Conservation (phyloP, 2,113 vertebrate species). For the Beaufortia kweichowensis region DNA sequence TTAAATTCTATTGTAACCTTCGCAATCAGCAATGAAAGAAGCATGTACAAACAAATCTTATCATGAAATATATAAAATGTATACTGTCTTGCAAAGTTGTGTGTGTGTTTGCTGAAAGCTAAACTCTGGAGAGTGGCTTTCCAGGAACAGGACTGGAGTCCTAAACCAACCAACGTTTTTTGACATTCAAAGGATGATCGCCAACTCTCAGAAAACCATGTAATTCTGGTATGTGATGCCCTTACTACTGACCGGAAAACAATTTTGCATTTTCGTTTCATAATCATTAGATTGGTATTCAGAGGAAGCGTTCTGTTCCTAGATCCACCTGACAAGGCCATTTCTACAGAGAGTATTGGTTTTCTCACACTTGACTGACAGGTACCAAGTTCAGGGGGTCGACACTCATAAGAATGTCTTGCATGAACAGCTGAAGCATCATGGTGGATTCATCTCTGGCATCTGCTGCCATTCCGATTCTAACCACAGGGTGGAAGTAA, state of each 20-base stretch:
- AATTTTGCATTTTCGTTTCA: neutral
- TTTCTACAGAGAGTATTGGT: neutral
- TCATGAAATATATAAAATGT: too few relatives aligned
- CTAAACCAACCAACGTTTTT: neutral
- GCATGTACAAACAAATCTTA: too few relatives aligned
- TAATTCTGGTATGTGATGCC: too few relatives aligned
- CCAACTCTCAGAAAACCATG: too few relatives aligned
- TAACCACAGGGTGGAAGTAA: constrained; percentile 27
- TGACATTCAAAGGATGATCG: neutral
- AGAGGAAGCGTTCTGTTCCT: neutral
- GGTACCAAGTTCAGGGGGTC: neutral
- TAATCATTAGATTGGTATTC: neutral
- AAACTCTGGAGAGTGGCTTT: too few relatives aligned
- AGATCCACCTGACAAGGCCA: neutral
- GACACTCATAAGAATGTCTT: neutral
- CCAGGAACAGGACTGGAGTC: too few relatives aligned
- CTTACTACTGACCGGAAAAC: neutral
- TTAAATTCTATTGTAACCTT: too few relatives aligned
- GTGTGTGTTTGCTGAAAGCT: too few relatives aligned
- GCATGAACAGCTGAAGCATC: constrained; percentile 20
- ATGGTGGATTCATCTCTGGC: neutral
- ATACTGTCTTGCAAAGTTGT: too few relatives aligned
- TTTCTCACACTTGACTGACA: constrained; percentile 7
- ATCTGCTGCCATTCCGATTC: constrained; percentile 11
- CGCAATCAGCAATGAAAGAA: too few relatives aligned